These are phyloP conservation scores for Tauraco hartlaubi DNA, from an alignment of 2,797 vertebrate species.

Conservation along the genomic window DNA sequence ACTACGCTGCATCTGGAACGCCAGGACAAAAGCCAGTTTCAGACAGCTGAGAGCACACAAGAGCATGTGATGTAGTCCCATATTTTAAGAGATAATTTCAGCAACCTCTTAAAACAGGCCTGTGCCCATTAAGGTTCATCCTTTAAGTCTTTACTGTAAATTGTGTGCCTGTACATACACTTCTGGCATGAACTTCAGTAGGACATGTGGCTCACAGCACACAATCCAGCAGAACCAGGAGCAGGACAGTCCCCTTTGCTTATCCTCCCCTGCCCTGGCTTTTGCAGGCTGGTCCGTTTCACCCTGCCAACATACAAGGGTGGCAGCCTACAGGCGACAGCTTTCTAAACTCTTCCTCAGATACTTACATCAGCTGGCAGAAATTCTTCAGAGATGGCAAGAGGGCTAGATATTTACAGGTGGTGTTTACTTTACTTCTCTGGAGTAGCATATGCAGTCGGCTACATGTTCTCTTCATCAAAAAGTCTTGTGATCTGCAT, in stretches of 20 bases:
- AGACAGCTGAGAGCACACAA: not conserved
- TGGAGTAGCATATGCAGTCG: not conserved
- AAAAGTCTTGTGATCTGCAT: not conserved
- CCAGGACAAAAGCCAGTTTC: not conserved
- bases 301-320: not conserved
- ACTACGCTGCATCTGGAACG: not conserved
- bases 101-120: not conserved
- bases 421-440: slow-evolving; percentile 15
- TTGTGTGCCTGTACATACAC: not conserved
- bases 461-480: not conserved
- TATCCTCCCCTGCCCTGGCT: not conserved
- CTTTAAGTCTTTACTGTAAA: not conserved
- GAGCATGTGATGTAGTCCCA: not conserved
- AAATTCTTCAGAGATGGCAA: slow-evolving; percentile 20
- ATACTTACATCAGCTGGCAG: not conserved
- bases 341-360: not conserved
- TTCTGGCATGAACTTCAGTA: not conserved
- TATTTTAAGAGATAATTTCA: not conserved
- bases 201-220: not conserved
- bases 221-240: not conserved
- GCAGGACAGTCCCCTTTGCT: not conserved
- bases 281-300: not conserved
- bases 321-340: not conserved
- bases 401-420: not conserved
- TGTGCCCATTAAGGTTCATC: not conserved